These are phyloP conservation scores for Oryzias melastigma DNA, from an alignment of 2,113 vertebrate species.

Conservation along the genomic window DNA sequence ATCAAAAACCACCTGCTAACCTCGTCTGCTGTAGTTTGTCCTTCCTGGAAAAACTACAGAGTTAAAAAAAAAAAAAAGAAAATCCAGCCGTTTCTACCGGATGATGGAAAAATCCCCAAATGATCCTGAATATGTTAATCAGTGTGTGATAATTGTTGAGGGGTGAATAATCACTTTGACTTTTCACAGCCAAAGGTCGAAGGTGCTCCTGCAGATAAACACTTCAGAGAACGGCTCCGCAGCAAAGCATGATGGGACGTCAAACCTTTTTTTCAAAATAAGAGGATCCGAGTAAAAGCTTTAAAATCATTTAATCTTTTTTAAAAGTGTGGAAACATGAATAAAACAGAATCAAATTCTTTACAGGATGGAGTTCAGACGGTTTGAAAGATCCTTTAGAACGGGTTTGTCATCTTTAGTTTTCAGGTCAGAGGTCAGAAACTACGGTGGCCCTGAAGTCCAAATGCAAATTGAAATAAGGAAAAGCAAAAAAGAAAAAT, in stretches of 20 bases:
- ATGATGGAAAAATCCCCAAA: conserved; percentile 33
- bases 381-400: no score
- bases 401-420: no score
- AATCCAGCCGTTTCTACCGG: conserved; percentile 49
- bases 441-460: no score
- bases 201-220: conserved; percentile 46
- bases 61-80: conserved; percentile 45
- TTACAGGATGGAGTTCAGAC: no score
- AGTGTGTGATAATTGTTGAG: conserved; percentile 61
- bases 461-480: no score
- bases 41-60: no score
- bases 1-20: conserved; percentile 75
- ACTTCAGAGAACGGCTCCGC: conserved; percentile 10
- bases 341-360: no score
- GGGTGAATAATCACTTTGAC: conserved; percentile 61
- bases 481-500: no score
- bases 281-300: background rate
- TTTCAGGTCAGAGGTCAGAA: no score
- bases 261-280: background rate
- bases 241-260: conserved; percentile 3
- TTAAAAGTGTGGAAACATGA: no score
- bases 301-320: no score
- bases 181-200: conserved; percentile 64
- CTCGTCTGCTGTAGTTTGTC: conserved; percentile 60
- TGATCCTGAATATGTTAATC: conserved; percentile 52